Conservation (phyloP, 35 echinoderm and acorn worm species). For the Lytechinus pictus region DNA sequence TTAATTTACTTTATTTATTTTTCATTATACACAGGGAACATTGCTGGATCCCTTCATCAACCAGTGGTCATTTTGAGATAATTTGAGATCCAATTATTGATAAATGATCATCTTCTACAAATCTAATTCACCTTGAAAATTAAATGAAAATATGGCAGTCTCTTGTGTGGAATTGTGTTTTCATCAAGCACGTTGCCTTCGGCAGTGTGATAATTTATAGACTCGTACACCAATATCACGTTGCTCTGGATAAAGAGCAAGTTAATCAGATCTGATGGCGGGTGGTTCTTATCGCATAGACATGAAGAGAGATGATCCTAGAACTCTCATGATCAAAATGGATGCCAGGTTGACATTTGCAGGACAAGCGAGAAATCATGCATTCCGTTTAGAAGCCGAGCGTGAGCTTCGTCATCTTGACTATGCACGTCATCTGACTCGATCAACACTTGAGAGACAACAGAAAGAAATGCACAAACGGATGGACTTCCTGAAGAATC, state of each 20-base stretch:
- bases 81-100: too few relatives aligned
- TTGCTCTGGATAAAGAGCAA: background rate
- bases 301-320: slow-evolving; percentile 82
- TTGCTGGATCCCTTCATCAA: too few relatives aligned
- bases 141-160: too few relatives aligned
- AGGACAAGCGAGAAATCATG: slow-evolving; percentile 70
- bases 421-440: slow-evolving; percentile 64
- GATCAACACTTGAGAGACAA: slow-evolving; percentile 64
- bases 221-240: background rate
- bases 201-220: too few relatives aligned
- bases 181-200: too few relatives aligned
- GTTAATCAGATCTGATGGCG: background rate
- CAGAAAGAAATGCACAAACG: slow-evolving; percentile 62
- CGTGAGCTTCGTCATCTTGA: slow-evolving; percentile 79
- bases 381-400: slow-evolving; percentile 72
- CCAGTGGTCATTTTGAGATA: too few relatives aligned
- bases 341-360: slow-evolving; percentile 76
- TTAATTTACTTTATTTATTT: too few relatives aligned
- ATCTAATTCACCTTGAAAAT: too few relatives aligned
- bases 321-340: slow-evolving; percentile 89
- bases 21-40: too few relatives aligned
- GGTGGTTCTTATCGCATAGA: slow-evolving; percentile 75
- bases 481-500: slow-evolving; percentile 60
- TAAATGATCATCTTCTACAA: too few relatives aligned
- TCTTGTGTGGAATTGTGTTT: too few relatives aligned